phyloP scores from a whole-genome alignment of 2,113 vertebrate genomes.

The Tetrax tetrax region DNA sequence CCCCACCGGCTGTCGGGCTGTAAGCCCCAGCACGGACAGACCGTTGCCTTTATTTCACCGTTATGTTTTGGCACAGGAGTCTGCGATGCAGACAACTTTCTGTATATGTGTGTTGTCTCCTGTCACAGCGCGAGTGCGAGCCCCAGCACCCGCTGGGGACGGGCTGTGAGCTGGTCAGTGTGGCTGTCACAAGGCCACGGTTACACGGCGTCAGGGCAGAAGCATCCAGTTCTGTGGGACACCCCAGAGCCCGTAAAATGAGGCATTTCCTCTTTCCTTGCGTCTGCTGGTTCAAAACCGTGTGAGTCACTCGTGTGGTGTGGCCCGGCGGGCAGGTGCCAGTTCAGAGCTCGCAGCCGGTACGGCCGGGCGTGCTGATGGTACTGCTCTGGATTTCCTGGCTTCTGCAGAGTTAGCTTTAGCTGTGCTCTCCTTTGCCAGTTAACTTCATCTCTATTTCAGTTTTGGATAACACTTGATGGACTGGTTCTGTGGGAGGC shows the following conservation, averaged over 20 bases:
- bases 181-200: not conserved
- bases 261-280: fast-evolving
- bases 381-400: not conserved
- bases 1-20: fast-evolving
- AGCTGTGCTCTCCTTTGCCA: not conserved
- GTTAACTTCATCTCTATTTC: fast-evolving
- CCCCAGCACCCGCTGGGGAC: not conserved
- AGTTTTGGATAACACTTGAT: fast-evolving
- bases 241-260: not conserved
- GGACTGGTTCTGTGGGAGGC: not conserved
- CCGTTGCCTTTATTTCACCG: not conserved
- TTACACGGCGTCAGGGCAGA: fast-evolving
- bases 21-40: too few relatives aligned
- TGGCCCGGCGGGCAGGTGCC: fast-evolving
- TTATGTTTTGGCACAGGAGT: not conserved
- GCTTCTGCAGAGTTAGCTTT: not conserved
- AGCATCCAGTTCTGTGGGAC: not conserved
- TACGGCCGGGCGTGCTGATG: not conserved
- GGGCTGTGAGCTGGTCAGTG: not conserved
- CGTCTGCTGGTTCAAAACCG: not conserved
- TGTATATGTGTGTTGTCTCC: too few relatives aligned
- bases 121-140: fast-evolving
- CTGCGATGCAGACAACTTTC: fast-evolving
- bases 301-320: not conserved
- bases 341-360: not conserved